Evolutionary conservation across 2,888 invertebrate genomes (phyloP).

Genomic region (Ennomos fuscantarius): DNA sequence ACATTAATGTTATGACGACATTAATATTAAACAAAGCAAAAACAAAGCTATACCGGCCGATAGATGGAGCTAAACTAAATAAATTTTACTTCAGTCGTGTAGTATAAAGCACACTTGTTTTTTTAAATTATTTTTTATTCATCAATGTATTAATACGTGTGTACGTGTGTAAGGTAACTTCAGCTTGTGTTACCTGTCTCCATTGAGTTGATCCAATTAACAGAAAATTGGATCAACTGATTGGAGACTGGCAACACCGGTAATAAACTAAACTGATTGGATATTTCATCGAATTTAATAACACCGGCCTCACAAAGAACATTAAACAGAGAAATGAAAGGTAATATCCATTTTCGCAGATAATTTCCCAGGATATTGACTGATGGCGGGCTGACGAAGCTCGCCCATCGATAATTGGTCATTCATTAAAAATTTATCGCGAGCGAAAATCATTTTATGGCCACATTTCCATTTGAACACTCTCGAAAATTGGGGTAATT

Average conservation of each 20-base stretch:
- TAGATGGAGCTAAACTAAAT: too few relatives aligned
- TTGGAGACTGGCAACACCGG: neutral
- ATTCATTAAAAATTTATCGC: slow-evolving; percentile 39
- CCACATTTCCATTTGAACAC: slow-evolving; percentile 34
- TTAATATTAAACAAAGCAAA: too few relatives aligned
- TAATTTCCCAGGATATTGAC: slow-evolving; percentile 27
- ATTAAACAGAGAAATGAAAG: slow-evolving; percentile 18
- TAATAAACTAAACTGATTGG: slow-evolving; percentile 2
- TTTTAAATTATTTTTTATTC: too few relatives aligned
- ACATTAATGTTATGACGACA: too few relatives aligned
- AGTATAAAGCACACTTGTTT: too few relatives aligned
- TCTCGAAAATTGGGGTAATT: slow-evolving; percentile 30
- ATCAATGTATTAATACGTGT: too few relatives aligned
- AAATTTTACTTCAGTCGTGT: too few relatives aligned
- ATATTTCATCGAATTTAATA: slow-evolving; percentile 18
- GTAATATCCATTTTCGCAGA: slow-evolving; percentile 25
- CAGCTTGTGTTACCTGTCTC: too few relatives aligned
- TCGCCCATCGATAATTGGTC: slow-evolving; percentile 33
- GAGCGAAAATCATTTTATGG: slow-evolving; percentile 36
- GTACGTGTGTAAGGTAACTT: too few relatives aligned
- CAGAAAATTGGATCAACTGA: too few relatives aligned
- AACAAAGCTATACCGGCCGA: too few relatives aligned
- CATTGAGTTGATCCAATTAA: too few relatives aligned
- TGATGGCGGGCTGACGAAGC: slow-evolving; percentile 24
- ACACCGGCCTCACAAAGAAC: slow-evolving; percentile 12